Conservation (phyloP, 2,888 invertebrate genomes). For the Andricus curvator region DNA sequence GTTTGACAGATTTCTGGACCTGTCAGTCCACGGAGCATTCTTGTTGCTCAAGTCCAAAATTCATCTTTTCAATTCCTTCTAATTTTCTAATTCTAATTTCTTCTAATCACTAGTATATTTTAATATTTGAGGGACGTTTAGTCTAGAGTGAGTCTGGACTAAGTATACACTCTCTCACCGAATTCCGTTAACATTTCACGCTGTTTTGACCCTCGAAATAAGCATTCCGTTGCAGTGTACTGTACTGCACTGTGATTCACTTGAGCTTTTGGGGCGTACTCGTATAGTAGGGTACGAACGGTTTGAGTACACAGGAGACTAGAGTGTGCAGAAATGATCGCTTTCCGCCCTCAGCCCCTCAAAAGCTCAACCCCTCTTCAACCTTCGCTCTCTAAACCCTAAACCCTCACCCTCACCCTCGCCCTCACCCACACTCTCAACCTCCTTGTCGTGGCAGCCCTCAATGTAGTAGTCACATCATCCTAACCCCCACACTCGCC, state of each 20-base stretch:
- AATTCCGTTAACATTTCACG: conserved; percentile 28
- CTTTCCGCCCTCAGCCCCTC: conserved; percentile 20
- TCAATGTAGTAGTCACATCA: conserved; percentile 23
- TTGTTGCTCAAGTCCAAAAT: too few relatives aligned
- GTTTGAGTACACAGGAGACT: conserved; percentile 26
- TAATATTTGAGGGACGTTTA: conserved; percentile 5
- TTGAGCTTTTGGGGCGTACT: conserved; percentile 1
- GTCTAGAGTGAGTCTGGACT: background rate
- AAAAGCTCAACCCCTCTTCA: conserved; percentile 9
- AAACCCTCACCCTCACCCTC: conserved; percentile 4
- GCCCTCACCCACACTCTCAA: background rate
- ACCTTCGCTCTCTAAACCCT: conserved; percentile 11
- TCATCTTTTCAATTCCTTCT: background rate
- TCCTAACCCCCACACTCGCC: conserved; percentile 11
- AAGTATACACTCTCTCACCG: background rate
- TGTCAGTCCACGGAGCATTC: too few relatives aligned
- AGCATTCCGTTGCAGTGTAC: conserved; percentile 35
- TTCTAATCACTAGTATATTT: background rate
- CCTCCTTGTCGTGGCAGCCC: conserved; percentile 33
- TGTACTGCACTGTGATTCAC: conserved; percentile 28
- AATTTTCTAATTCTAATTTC: too few relatives aligned
- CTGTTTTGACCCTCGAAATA: conserved; percentile 28
- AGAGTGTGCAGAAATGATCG: conserved; percentile 21
- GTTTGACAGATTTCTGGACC: too few relatives aligned
- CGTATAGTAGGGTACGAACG: background rate